Evolutionary conservation across 2,888 invertebrate species (phyloP), one percentile per base, ranked within the genome.

Genomic region (Andrena trimmerana): DNA sequence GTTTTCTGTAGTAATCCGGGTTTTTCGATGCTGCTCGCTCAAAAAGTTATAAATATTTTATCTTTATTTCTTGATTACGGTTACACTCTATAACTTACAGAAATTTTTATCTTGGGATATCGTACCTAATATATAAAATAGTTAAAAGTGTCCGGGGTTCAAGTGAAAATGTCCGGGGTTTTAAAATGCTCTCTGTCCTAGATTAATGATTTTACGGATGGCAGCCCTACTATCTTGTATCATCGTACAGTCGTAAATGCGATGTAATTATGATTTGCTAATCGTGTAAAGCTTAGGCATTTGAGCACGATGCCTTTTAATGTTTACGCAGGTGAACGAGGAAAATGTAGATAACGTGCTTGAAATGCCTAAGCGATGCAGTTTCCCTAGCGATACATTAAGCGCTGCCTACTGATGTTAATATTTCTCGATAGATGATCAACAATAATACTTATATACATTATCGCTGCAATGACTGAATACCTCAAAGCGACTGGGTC

Each of bases 401-500:
- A 81, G 78, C 76, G 50, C 76, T 70, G 13, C 8, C 75, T 81
- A 78, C 29, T 62, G 16, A 65, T 73, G 59, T 57, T 33, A 81
- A 24, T 72, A 72, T 67, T 59, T 80, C 70, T 66, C 13, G 29
- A 52, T 71, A 70, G 60, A 68, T 71, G 71, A 71, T 78, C 59
- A 66, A 78, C 76, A 70, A 67, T 81, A 63, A 76, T 63, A 82
- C 63, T 76, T 83, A 86, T 85, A 71, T 85, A 86, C 82, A 82
- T 65, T 78, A 72, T 80, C 65, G 7, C 62, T 84, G 60, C 71
- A 78, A 72, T 70, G 16, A n/a, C 70, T 52, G 79, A 74, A 68
- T 77, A 82, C 60, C 87, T 81, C 76, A 72, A 82, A 84, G 86
- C 84, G 66, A 76, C 66, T 78, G 65, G 63, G 16, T 81, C 86